Base-by-base conservation (phyloP, 2,113 vertebrate genomes). In the Galemys pyrenaicus region DNA sequence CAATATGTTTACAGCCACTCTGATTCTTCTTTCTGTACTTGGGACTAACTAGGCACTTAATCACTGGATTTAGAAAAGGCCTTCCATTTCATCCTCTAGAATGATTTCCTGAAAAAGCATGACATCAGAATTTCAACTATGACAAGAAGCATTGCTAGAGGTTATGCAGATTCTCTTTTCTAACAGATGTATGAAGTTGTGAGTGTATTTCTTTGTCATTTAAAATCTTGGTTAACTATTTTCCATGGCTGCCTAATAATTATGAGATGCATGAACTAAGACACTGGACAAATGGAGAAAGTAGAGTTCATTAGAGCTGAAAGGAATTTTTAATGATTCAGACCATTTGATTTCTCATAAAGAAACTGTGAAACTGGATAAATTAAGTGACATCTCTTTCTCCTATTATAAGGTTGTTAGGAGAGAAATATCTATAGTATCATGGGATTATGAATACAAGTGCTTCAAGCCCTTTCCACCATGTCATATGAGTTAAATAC, bases 261-360 rank as follows among this genome's bases (percentile, higher is more conserved):
- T 70, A 5, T 82, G 41, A 75, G 19, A 44, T 79, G 13, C 26
- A 75, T 49, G 65, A 80, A 65, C 54, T 79, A 54, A 68, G 10
- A 68, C 41, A 54, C 28, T 32, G 19, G 56, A 12, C 78, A 86
- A 44, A 89, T 20, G 58, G 28, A 75, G 11, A 74, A 71, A 41
- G 58, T 3, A 82, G 65, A 68, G 60, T 46, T 85, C 13, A 28
- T 68, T 75, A 80, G 32, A 22, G 41, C 32, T 80, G 8, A 54
- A 37, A 90, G 9, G 26, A 94, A 89, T 88, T 56, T 84, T 73
- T 39, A 77, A 9, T 78, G 54, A 88, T 60, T 82, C 49, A 74
- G 9, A 60, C 19, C 28, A 67, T 67, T 54, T 85, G 73, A 79
- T 80, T 92, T 92, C 39, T 89, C 19, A 26, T 65, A 89, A 91